Percentiles rank a stretch among this genome's conserved stretches.
Conservation (phyloP, 1,140 invertebrate genomes). For the Zeugodacus cucurbitae region DNA sequence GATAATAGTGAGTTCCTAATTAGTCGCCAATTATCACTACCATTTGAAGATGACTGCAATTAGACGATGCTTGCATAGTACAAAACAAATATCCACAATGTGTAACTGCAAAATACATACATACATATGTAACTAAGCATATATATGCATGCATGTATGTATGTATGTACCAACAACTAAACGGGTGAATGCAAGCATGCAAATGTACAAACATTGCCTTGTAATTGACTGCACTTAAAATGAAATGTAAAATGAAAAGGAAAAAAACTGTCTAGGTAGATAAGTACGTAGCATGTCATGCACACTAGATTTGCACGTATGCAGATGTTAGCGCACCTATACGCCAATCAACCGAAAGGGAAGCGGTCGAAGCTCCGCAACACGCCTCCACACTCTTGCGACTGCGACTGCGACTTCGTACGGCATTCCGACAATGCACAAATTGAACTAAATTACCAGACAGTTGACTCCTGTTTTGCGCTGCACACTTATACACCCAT, state of each 20-base stretch:
- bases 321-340: too few relatives aligned
- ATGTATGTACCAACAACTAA: background rate
- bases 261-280: conserved; percentile 5
- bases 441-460: conserved; percentile 38
- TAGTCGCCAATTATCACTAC: conserved; percentile 34
- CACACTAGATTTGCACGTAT: background rate
- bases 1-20: conserved; percentile 34
- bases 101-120: background rate
- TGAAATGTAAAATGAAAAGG: conserved; percentile 13
- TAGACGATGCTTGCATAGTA: conserved; percentile 17
- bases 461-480: conserved; percentile 30
- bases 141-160: background rate
- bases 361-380: background rate
- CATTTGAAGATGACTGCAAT: conserved; percentile 34
- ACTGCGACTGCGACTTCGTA: background rate
- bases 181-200: conserved; percentile 27
- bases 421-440: conserved; percentile 28
- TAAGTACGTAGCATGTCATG: background rate
- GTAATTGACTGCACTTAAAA: conserved; percentile 28
- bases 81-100: background rate
- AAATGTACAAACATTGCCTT: conserved; percentile 31
- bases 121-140: background rate
- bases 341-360: background rate
- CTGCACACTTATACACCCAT: background rate
- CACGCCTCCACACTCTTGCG: background rate